These are phyloP conservation scores for Zonitis immaculata DNA, from an alignment of 2,888 invertebrate genomes.

Conservation along the genomic window DNA sequence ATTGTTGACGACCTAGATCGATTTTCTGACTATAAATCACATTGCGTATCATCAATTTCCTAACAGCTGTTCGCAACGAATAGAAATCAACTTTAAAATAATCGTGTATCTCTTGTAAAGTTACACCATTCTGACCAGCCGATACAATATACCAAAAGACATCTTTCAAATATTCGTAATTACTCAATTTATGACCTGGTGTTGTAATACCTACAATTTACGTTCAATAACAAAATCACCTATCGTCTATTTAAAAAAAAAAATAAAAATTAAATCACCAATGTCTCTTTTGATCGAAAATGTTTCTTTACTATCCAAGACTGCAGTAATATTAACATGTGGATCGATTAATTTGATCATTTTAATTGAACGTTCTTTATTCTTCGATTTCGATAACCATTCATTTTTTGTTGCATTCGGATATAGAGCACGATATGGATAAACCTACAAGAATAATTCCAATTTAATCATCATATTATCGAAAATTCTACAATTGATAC, in stretches of 20 bases:
- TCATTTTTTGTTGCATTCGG: constrained; percentile 54
- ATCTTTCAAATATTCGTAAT: constrained; percentile 29
- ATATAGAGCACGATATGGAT: constrained; percentile 55
- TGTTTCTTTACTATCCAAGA: constrained; percentile 47
- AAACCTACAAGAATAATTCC: constrained; percentile 45
- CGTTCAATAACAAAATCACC: too few species aligned
- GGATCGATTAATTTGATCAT: constrained; percentile 57
- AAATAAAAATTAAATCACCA: neutral
- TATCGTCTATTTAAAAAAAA: neutral
- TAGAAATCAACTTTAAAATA: constrained; percentile 33
- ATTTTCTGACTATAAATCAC: constrained; percentile 28
- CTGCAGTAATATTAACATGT: constrained; percentile 50
- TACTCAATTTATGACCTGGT: constrained; percentile 14
- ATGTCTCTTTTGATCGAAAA: neutral
- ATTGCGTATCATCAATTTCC: constrained; percentile 28
- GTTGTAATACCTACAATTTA: neutral
- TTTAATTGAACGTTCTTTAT: constrained; percentile 51
- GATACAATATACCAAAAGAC: constrained; percentile 32
- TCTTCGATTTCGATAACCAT: constrained; percentile 51
- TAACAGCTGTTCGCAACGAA: constrained; percentile 29
- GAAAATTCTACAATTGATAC: constrained; percentile 42
- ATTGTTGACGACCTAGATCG: constrained; percentile 36
- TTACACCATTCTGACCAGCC: constrained; percentile 32
- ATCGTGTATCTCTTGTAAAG: constrained; percentile 28
- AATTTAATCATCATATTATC: too few species aligned